Conservation (phyloP, 2,797 vertebrate species). For the Scleropages formosus region DNA sequence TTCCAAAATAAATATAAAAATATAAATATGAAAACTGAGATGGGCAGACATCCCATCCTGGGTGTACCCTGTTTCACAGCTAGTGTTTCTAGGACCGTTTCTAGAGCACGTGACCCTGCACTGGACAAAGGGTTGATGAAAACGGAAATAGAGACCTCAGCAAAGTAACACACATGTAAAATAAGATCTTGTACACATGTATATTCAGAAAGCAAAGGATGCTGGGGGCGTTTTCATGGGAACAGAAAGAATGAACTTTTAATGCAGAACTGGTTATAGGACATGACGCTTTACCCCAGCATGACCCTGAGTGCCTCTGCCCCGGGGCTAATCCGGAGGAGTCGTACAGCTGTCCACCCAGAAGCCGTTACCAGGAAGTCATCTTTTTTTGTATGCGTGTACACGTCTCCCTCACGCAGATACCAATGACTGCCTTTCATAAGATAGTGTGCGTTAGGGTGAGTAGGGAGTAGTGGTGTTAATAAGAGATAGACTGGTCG, state of each 20-base stretch:
- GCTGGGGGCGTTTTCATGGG: background rate
- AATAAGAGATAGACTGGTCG: constrained; percentile 28
- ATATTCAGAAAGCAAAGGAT: too few relatives aligned
- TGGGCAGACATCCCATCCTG: too few relatives aligned
- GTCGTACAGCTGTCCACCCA: constrained; percentile 7
- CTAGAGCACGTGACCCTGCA: too few relatives aligned
- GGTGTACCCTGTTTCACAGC: too few relatives aligned
- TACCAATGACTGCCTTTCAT: background rate
- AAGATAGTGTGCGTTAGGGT: background rate
- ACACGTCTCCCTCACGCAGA: constrained; percentile 3
- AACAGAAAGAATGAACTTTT: background rate
- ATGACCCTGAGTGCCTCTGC: constrained; percentile 5
- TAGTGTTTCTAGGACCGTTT: too few relatives aligned
- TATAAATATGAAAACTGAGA: too few relatives aligned
- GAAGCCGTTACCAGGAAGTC: constrained; percentile 9
- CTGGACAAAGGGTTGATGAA: constrained; percentile 11
- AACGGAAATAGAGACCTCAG: background rate
- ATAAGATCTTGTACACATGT: too few relatives aligned
- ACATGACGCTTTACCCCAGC: background rate
- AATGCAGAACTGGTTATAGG: background rate
- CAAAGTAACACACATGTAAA: too few relatives aligned
- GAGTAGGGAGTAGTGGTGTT: constrained; percentile 24
- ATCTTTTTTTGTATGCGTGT: constrained; percentile 5
- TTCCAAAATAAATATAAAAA: too few relatives aligned
- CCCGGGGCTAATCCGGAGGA: constrained; percentile 6